Base-by-base conservation (phyloP, 2,888 invertebrate genomes). In the Leptinotarsa tumamoca region DNA sequence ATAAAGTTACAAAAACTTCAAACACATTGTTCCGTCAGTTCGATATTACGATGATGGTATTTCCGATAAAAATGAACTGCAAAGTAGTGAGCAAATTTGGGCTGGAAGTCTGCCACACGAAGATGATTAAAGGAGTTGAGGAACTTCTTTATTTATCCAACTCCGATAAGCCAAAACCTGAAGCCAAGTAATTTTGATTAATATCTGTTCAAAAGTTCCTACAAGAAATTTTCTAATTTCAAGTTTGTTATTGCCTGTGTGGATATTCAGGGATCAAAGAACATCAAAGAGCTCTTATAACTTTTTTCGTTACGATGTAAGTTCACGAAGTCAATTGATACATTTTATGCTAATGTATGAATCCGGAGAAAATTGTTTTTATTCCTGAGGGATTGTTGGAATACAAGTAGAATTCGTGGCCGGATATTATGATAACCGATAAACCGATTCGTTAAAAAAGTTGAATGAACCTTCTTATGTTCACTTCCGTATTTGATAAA, bases 141-240 rank as follows among this genome's bases (percentile, higher is more conserved):
- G 10, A 63, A 63, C 63, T 74, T 68, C 50, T 58, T 49, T 66
- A 73, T 63, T 63, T 63, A 63, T 63, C 63, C 63, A 67, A 50
- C 67, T 67, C 67, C 72, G 70, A 74, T 72, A 79, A 77, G 61
- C 70, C 49, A 49, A 51, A 51, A 77, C 67, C 67, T 73, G 66
- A 72, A 27, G 10, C 67, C 23, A 68, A 63, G 49, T 68, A 71
- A 75, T 80, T 79, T 78, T 70, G 80, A 80, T 79, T 81, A 81
- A 81, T 80, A 80, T 79, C 78, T 70, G 75, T 75, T 78, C 72
- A 70, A 77, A 80, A 79, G 77, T 79, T 78, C 73, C 74, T 72
- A 51, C 70, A 73, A 68, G 72, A 78, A 80, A 79, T 80, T 43
- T 81, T 79, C 75, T 78, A 79, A 80, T 78, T 79, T 81, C 73